These are phyloP conservation scores for Channa maculata DNA, from an alignment of 2,113 vertebrate species.

Conservation along the genomic window DNA sequence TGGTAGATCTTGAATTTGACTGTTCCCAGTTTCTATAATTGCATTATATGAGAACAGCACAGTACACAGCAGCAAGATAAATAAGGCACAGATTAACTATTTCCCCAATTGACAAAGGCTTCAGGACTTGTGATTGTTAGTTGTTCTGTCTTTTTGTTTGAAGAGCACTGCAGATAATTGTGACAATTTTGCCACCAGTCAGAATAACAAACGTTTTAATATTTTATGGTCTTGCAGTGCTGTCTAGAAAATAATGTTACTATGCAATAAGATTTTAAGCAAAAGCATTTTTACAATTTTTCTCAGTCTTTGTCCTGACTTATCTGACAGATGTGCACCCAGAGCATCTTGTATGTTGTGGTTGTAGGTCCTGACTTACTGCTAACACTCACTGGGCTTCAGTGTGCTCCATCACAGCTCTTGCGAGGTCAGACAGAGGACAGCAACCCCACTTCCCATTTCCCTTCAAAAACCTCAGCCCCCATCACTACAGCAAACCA, in stretches of 20 bases:
- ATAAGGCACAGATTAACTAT: not conserved
- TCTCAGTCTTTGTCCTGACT: slow-evolving; percentile 3
- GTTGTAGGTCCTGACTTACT: slow-evolving; percentile 38
- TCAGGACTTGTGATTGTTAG: slow-evolving; percentile 20
- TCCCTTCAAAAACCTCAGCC: slow-evolving; percentile 46
- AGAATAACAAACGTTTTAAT: slow-evolving; percentile 7
- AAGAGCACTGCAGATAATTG: slow-evolving; percentile 25
- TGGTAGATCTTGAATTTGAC: slow-evolving; percentile 20
- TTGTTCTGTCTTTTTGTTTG: slow-evolving; percentile 24
- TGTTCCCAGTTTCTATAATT: slow-evolving; percentile 14
- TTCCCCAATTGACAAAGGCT: slow-evolving; percentile 29
- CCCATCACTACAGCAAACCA: slow-evolving; percentile 43
- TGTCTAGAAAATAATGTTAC: slow-evolving; percentile 17
- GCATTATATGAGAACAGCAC: not conserved
- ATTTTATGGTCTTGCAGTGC: slow-evolving; percentile 21
- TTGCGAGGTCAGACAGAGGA: slow-evolving; percentile 78
- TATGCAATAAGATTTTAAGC: not conserved
- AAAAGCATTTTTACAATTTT: not conserved
- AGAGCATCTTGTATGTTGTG: slow-evolving; percentile 38
- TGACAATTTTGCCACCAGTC: slow-evolving; percentile 8
- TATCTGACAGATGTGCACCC: slow-evolving; percentile 19
- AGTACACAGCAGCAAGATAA: slow-evolving; percentile 24
- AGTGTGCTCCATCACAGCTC: slow-evolving; percentile 52
- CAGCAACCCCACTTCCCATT: slow-evolving; percentile 73
- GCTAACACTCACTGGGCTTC: slow-evolving; percentile 53